Base-by-base conservation (phyloP, 1,140 invertebrate species). In the Lepidurus arcticus region DNA sequence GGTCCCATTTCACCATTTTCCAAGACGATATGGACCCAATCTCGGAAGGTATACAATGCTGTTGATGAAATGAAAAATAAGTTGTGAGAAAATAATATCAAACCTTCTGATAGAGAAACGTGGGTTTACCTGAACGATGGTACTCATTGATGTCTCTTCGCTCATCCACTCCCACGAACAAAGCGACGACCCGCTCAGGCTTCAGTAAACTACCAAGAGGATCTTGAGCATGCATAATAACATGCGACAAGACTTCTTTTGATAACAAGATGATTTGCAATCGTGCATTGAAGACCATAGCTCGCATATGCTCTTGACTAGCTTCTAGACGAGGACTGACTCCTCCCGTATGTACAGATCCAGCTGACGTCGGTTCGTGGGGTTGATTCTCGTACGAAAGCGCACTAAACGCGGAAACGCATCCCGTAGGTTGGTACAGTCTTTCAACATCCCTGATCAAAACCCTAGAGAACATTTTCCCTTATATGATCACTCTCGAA, bases 241-340 rank as follows among this genome's bases (percentile, higher is more conserved):
- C 78, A 47, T 78, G 78, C 44, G 47, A 34, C 16, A 78, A 45
- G 7, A 78, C 73, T n/a, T 73, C 73, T 42, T 45, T 78, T 34
- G 78, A 78, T 34, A 78, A 21, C 7, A 78, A 74, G 21, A 78
- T 74, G 21, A 78, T 74, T 45, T 78, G 78, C 26, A 78, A 21
- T 1, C 73, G 44, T 16, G 78, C 78, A 26, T 5, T 74, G 43
- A 74, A n/a, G 9, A 78, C 78, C 24, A 74, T 74, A n/a, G 21
- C 44, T 26, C 73, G 73, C 24, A 47, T 21, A 42, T 45, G 34
- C 34, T 78, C 73, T 74, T 78, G 78, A 75, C 42, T 42, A n/a
- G 42, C 73, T n/a, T 8, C 73, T 9, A 43, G 34, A 26, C 74
- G 34, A 7, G 26, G 21, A 16, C 75, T 74, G 16, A 7, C 26